A percentile compares a stretch with the other conserved stretches of the same genome.
These are phyloP conservation scores for Rousettus madagascariensis DNA, from an alignment of 2,797 vertebrate genomes.

Conservation along the genomic window DNA sequence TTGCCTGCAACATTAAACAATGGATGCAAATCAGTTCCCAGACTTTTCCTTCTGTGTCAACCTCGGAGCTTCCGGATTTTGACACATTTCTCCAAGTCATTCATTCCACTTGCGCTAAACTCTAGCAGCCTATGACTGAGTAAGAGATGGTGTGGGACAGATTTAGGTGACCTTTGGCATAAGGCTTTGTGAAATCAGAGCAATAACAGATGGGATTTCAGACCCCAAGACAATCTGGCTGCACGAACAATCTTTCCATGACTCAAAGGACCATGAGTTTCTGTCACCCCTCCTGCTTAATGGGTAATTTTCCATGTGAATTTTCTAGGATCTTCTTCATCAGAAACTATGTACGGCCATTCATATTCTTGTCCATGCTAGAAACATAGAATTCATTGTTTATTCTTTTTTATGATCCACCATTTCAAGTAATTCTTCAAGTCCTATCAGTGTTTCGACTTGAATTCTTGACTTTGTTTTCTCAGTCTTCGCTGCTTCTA, in stretches of 20 bases:
- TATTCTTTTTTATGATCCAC: background rate
- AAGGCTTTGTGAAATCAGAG: conserved; percentile 16
- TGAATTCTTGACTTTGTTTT: background rate
- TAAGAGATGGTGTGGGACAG: background rate
- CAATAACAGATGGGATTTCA: conserved; percentile 45
- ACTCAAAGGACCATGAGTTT: conserved; percentile 23
- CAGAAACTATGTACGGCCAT: background rate
- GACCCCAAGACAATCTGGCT: conserved; percentile 6
- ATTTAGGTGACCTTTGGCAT: conserved; percentile 43
- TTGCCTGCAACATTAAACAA: conserved; percentile 76
- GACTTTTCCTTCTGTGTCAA: conserved; percentile 52
- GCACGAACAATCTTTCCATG: conserved; percentile 14
- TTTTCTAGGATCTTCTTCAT: background rate
- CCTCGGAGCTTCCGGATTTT: conserved; percentile 51
- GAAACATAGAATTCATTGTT: background rate
- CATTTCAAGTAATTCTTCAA: background rate
- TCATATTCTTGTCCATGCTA: background rate
- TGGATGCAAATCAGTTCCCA: conserved; percentile 68
- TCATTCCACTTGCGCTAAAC: conserved; percentile 12
- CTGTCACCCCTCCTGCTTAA: background rate
- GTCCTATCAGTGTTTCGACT: background rate
- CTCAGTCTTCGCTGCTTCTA: background rate
- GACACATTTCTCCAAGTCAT: conserved; percentile 5
- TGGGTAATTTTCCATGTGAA: background rate
- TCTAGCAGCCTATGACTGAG: background rate